These are phyloP conservation scores for Phyllostomus hastatus DNA, from an alignment of 2,113 vertebrate species.

Conservation along the genomic window DNA sequence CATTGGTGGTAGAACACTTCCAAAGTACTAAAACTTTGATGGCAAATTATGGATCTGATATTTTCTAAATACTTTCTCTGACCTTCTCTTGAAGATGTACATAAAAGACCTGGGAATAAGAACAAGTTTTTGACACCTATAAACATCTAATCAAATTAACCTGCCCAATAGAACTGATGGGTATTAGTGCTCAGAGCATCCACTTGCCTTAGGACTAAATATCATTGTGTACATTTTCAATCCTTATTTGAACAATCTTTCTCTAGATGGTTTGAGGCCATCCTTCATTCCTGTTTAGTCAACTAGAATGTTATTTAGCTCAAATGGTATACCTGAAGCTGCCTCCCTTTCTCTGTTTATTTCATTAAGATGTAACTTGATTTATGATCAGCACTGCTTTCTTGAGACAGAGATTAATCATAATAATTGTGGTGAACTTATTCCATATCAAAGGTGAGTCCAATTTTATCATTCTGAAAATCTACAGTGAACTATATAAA, in stretches of 20 bases:
- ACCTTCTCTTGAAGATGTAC: background rate
- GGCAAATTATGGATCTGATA: background rate
- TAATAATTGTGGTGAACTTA: background rate
- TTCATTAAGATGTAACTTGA: background rate
- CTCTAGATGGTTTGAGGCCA: background rate
- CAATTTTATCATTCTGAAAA: constrained; percentile 15
- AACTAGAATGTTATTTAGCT: background rate
- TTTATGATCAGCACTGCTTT: background rate
- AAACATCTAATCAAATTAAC: background rate
- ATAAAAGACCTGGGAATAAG: background rate
- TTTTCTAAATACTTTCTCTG: background rate
- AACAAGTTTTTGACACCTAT: background rate
- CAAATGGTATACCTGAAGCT: background rate
- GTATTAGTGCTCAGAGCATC: background rate
- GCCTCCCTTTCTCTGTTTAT: background rate
- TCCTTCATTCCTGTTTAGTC: background rate
- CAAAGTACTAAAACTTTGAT: background rate
- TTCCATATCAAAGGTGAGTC: background rate
- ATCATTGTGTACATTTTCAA: background rate
- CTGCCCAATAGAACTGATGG: background rate
- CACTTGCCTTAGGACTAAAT: background rate
- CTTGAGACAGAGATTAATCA: background rate
- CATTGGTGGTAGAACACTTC: background rate
- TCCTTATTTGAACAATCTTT: background rate
- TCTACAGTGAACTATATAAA: background rate